Evolutionary conservation across 1,140 invertebrate species (phyloP).

Genomic region (Amphibalanus amphitrite): DNA sequence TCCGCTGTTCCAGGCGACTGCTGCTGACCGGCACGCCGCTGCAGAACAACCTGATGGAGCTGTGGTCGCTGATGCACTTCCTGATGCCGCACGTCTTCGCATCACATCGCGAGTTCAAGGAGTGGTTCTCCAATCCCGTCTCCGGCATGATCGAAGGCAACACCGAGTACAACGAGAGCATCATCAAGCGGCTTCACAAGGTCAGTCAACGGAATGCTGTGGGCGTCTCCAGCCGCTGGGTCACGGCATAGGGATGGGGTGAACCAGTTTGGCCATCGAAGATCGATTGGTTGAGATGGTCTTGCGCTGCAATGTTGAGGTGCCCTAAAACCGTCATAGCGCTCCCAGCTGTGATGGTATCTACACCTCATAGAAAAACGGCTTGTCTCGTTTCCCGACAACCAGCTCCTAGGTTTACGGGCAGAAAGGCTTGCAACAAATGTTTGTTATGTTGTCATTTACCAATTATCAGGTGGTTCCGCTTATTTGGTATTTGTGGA

Average conservation of each 20-base stretch:
- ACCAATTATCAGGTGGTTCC: no score
- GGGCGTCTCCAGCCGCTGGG: no score
- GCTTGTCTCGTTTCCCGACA: background rate
- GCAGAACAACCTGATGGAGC: conserved; percentile 97
- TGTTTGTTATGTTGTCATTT: no score
- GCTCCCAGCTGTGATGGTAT: background rate
- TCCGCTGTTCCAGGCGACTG: conserved; percentile 46
- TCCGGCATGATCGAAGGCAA: conserved; percentile 97
- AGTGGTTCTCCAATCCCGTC: conserved; percentile 98
- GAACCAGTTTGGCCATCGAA: no score
- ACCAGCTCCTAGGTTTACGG: conserved; percentile 1
- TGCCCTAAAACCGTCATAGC: background rate
- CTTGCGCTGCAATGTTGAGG: background rate
- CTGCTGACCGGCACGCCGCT: conserved; percentile 94
- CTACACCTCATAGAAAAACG: background rate
- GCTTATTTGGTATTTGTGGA: no score
- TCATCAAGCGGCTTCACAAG: conserved; percentile 92
- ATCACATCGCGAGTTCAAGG: conserved; percentile 66
- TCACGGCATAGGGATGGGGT: no score
- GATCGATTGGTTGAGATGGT: no score
- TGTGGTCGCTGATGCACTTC: conserved; percentile 99
- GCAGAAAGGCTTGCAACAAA: conserved; percentile 2
- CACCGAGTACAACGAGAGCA: conserved; percentile 80
- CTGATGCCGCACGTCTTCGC: conserved; percentile 99
- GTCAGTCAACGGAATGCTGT: no score